These are phyloP conservation scores for Mesopsocus fuscifrons DNA, from an alignment of 2,888 invertebrate species.

Conservation along the genomic window DNA sequence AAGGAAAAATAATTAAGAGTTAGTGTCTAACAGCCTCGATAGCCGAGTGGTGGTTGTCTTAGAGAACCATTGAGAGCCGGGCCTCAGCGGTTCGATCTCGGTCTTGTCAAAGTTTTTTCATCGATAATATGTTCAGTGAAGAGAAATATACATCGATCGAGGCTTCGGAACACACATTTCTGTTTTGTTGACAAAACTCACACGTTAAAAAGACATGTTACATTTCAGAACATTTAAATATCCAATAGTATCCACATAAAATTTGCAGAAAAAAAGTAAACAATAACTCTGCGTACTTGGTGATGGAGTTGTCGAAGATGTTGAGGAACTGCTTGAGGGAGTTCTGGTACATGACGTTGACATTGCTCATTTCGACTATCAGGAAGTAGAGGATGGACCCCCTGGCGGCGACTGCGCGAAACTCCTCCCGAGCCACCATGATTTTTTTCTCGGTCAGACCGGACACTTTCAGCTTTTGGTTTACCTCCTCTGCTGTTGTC, in stretches of 20 bases:
- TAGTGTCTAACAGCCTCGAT: conserved; percentile 2
- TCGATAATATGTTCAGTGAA: too few species aligned
- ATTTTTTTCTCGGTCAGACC: conserved; percentile 90
- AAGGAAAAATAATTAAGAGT: conserved; percentile 5
- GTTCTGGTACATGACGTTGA: conserved; percentile 94
- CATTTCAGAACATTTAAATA: too few species aligned
- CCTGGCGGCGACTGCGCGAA: conserved; percentile 81
- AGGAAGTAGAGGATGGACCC: conserved; percentile 90
- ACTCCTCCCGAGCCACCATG: conserved; percentile 83
- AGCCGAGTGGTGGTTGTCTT: background rate
- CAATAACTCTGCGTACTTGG: too few species aligned
- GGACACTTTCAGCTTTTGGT: conserved; percentile 79
- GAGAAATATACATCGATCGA: too few species aligned
- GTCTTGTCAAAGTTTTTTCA: background rate
- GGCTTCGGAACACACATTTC: too few species aligned
- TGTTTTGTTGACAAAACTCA: too few species aligned
- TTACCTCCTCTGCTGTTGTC: conserved; percentile 83
- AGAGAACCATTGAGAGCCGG: background rate
- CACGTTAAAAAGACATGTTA: too few species aligned
- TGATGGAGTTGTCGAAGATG: conserved; percentile 85
- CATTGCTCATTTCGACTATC: conserved; percentile 93
- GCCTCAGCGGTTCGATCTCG: background rate
- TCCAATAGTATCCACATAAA: too few species aligned
- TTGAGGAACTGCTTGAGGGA: conserved; percentile 84
- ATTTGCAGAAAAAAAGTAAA: too few species aligned